Conservation (phyloP, 2,888 invertebrate genomes). For the Amiota communis region DNA sequence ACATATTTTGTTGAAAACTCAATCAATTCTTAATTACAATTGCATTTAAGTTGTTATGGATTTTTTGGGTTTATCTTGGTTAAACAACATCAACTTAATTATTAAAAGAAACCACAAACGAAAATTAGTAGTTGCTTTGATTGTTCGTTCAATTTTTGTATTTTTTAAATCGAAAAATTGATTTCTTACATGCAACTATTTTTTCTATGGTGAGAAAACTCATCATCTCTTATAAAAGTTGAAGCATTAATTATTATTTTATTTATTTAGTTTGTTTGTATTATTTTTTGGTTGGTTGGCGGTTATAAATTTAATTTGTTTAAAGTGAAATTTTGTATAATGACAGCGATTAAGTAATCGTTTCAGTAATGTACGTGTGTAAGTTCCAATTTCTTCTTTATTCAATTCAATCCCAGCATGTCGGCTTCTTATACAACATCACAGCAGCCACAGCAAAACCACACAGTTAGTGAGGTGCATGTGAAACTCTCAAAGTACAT, state of each 20-base stretch:
- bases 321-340: neutral
- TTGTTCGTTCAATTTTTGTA: constrained; percentile 45
- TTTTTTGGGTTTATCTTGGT: constrained; percentile 16
- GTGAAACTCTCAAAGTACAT: constrained; percentile 27
- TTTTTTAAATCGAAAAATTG: constrained; percentile 51
- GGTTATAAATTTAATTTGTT: neutral
- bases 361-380: too few relatives aligned
- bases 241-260: too few relatives aligned
- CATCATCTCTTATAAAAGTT: neutral
- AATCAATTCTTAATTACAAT: constrained; percentile 64
- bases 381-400: constrained; percentile 17
- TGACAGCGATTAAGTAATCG: neutral
- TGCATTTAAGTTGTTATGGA: constrained; percentile 21
- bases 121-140: constrained; percentile 66
- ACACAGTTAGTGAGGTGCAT: constrained; percentile 1
- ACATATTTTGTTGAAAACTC: constrained; percentile 45
- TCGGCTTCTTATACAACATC: constrained; percentile 20
- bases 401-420: neutral
- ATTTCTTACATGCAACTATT: constrained; percentile 55
- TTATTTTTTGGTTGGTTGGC: neutral
- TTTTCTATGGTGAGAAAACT: constrained; percentile 2
- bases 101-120: constrained; percentile 61
- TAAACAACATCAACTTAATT: constrained; percentile 9
- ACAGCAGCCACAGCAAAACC: too few relatives aligned
- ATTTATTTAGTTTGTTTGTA: neutral